Conservation (phyloP, 2,797 vertebrate species). For the Rhinichthys osculus region DNA sequence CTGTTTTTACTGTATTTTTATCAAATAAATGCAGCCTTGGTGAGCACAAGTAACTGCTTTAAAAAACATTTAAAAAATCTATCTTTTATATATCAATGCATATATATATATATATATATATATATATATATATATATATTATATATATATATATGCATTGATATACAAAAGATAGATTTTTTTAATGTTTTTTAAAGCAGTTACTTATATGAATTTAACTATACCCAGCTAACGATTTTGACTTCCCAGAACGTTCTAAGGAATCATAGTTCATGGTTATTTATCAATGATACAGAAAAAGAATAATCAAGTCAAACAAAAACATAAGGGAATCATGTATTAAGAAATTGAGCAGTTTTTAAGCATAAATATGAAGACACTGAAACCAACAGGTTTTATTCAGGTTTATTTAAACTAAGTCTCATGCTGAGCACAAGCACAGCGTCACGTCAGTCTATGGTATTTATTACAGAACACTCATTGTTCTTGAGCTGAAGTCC, state of each 20-base stretch:
- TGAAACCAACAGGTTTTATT: not conserved
- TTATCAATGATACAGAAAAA: not conserved
- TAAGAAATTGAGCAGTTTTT: not conserved
- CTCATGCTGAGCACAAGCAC: constrained; percentile 21
- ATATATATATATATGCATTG: too few species aligned
- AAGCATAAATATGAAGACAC: not conserved
- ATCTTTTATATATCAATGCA: not conserved
- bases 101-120: too few species aligned
- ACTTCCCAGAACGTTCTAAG: not conserved
- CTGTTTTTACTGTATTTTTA: not conserved
- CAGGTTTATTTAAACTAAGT: not conserved
- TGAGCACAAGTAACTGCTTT: not conserved
- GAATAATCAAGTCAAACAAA: not conserved
- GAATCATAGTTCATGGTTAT: not conserved
- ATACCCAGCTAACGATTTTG: not conserved
- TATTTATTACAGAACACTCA: constrained; percentile 59
- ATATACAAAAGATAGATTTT: too few species aligned
- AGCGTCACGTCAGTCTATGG: not conserved
- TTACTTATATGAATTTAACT: not conserved
- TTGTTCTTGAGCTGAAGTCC: constrained; percentile 68
- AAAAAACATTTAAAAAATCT: not conserved
- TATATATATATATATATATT: too few species aligned
- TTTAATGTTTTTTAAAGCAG: too few species aligned
- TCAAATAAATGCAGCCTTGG: not conserved
- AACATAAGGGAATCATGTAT: not conserved